Base-by-base conservation (phyloP, 92 coral and sea anemone species). In the Muricea muricata region DNA sequence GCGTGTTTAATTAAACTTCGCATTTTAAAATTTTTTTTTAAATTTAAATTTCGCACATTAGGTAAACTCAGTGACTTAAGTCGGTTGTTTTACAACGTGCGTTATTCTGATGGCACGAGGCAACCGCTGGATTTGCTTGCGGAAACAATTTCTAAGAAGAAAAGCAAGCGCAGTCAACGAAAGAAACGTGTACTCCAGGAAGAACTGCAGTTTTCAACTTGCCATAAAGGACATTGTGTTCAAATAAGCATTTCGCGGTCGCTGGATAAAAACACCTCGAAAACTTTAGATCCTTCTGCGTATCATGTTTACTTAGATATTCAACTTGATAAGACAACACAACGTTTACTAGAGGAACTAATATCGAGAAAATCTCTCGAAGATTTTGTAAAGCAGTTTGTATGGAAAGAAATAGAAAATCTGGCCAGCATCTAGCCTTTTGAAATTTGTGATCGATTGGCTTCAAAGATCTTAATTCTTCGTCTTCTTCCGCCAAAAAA, bases 341-440 rank as follows among this genome's bases (percentile, higher is more conserved):
- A 77, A 54, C 47, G 23, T 48, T 33, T 77, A 31, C 28, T 55
- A 26, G 82, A 50, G 7, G 20, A 30, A 3, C 52, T 77, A 17
- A 2, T 32, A 12, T 30, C 82, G 12, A 18, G 33, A 31, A 77
- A 35, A 52, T 21, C 68, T 30, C 86, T 81, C 30, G 76, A 60
- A 34, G 80, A 80, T 26, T 87, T 80, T 81, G 82, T 87, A 0
- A 54, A 58, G 23, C 50, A 80, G 2, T 73, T 58, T 24, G 86
- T 87, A n/a, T 87, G 90, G 90, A 87, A 81, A 11, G 78, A 80
- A 29, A 41, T 87, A 45, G 86, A 81, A 26, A 47, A 78, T 24
- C 26, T 60, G 30, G 32, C 68, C 23, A 24, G 13, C 0, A n/a
- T n/a, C n/a, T n/a, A n/a, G n/a, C n/a, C n/a, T n/a, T n/a, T n/a